These are phyloP conservation scores for Drosophila anceps DNA, from an alignment of 2,888 invertebrate genomes.

Conservation along the genomic window DNA sequence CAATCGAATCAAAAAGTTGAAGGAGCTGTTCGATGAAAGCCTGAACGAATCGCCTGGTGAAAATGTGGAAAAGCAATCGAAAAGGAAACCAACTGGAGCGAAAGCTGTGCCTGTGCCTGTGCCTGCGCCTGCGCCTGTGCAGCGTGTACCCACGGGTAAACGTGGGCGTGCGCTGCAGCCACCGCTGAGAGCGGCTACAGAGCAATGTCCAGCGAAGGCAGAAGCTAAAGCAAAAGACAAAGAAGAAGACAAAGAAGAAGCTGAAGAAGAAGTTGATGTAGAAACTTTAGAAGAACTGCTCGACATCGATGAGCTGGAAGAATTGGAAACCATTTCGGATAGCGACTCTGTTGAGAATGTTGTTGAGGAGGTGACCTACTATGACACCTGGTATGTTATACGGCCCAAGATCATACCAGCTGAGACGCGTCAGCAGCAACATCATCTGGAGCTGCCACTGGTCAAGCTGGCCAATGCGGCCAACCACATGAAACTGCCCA, in stretches of 20 bases:
- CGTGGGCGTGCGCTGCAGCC: constrained; percentile 7
- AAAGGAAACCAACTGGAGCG: no score
- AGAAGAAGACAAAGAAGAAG: background rate
- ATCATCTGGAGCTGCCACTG: constrained; percentile 77
- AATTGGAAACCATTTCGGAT: no score
- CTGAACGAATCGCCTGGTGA: background rate
- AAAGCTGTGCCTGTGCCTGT: background rate
- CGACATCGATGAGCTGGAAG: no score
- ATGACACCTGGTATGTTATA: constrained; percentile 83
- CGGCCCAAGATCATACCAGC: constrained; percentile 60
- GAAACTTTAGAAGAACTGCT: no score
- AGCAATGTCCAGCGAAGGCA: background rate
- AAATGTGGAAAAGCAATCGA: background rate
- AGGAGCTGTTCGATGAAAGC: background rate
- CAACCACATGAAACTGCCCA: constrained; percentile 74
- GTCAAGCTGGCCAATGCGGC: constrained; percentile 79
- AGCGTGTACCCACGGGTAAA: background rate
- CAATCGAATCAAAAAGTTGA: background rate
- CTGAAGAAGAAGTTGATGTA: background rate
- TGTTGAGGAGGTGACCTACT: constrained; percentile 68
- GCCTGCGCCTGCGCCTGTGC: no score
- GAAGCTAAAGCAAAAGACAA: background rate
- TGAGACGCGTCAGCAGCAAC: constrained; percentile 49
- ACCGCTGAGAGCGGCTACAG: constrained; percentile 6
- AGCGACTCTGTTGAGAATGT: background rate